Conservation (phyloP, 2,113 vertebrate genomes). For the Sula dactylatra region DNA sequence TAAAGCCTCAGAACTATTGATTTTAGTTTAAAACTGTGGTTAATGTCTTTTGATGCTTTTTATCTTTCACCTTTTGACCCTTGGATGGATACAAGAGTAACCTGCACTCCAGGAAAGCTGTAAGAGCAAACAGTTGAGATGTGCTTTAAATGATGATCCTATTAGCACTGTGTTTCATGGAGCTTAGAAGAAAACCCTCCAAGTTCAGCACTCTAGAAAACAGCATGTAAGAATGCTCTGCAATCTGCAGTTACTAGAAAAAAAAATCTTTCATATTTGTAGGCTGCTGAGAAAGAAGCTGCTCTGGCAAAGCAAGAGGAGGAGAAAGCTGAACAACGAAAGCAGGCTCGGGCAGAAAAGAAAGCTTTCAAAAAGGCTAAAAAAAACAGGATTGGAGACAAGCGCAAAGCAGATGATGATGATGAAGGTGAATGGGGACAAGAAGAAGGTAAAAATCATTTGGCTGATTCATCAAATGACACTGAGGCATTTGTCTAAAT, state of each 20-base stretch:
- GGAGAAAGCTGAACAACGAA: conserved; percentile 81
- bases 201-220: background rate
- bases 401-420: conserved; percentile 76
- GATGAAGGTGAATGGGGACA: conserved; percentile 83
- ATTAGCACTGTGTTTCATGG: background rate
- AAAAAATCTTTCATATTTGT: background rate
- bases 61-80: background rate
- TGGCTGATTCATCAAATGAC: background rate
- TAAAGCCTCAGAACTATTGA: background rate
- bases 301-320: conserved; percentile 83
- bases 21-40: background rate
- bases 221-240: background rate
- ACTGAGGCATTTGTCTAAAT: background rate
- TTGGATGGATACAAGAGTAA: background rate
- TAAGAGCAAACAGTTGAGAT: background rate
- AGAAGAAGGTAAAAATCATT: conserved; percentile 73
- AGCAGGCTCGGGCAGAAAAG: conserved; percentile 83
- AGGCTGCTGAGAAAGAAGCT: conserved; percentile 93
- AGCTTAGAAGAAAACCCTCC: background rate
- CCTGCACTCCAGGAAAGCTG: background rate
- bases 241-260: background rate
- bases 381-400: conserved; percentile 73
- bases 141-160: background rate
- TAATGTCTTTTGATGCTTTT: background rate
- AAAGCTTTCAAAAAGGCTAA: conserved; percentile 83